Base-by-base conservation (phyloP, 2,113 vertebrate genomes). In the Chloropsis cyanopogon region DNA sequence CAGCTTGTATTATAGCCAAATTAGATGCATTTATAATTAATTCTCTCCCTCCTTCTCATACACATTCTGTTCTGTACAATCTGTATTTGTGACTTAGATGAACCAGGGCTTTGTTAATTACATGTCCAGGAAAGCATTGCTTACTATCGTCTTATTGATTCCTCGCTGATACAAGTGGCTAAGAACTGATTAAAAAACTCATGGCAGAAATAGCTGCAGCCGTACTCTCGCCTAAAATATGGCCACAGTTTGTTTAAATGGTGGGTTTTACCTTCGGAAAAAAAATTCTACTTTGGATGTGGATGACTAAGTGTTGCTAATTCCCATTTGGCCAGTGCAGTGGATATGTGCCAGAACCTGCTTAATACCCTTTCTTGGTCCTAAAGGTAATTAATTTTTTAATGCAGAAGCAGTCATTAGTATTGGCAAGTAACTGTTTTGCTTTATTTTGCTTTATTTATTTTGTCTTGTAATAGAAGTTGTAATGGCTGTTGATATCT, bases 21-120 rank as follows among this genome's bases (percentile, higher is more conserved):
- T 90, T 70, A 90, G 60, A 90, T 65, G 72, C 60, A 81, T 88
- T 88, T 70, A 49, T 83, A 93, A 90, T 91, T 90, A 29, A 76
- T 92, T 82, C 41, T 42, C 42, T 69, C 42, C 11, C 11, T 56
- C 18, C 25, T 25, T 42, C 39, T 33, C 44, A 3, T 39, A 23
- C 35, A 4, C 20, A 37, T 29, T 56, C 42, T 73, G 22, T 72
- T 65, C 68, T 86, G 17, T 47, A 23, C 21, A 50, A 19, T 76
- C 70, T 65, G 25, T 80, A 44, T 85, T 54, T 85, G 47, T 70
- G 81, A 64, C 33, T 70, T 73, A 80, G 71, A 70, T 52, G 59
- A 35, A 73, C 52, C 68, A 54, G 52, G 28, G 41, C 52, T 90
- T 69, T 80, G 22, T 79, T 88, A 82, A 88, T 92, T 78, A 66